Evolutionary conservation across 1,140 invertebrate genomes (phyloP), one percentile per base, ranked within the genome.

Genomic region (Drosophila sp.): DNA sequence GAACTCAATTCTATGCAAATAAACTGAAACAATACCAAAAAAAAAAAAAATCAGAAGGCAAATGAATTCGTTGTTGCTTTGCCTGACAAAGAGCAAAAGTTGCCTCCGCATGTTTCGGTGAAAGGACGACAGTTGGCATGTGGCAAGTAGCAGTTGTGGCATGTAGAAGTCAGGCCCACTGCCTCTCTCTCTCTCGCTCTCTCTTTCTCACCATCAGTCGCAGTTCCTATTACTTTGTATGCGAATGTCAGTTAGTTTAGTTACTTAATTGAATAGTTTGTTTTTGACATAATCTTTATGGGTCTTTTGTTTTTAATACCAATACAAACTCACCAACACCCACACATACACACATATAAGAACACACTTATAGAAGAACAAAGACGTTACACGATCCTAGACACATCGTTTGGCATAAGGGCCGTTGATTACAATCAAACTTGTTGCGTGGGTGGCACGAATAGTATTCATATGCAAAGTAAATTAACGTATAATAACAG

Each of bases 201-300:
- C 14, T 7, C 27, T 34, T 36, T 38, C 45, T 7, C 29, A 16
- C 27, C 45, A 53, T 43, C 69, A 64, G 32, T 78, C 29, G 25
- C 11, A 2, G 4, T 32, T 18, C 7, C 27, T 34, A 2, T 36
- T n/a, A 3, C 11, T 13, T 27, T 57, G 41, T 71, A 53, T 86
- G 82, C 75, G 71, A 82, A 65, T 74, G 81, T 82, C 81, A 87
- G 83, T 89, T 89, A 83, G 83, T 89, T 89, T 87, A 87, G 82
- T 87, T 87, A 87, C 82, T 87, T 87, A 87, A 87, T 87, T 87
- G 82, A 87, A 87, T 87, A 87, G 82, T 89, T 87, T 87, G 82
- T 89, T 87, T 87, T 87, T 87, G 82, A 87, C 82, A 87, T 87
- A 89, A 87, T 87, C 82, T 89, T 87, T 89, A 87, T 82, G 82